phyloP scores from a whole-genome alignment of 1,140 invertebrate species.

The Theocolax elegans region DNA sequence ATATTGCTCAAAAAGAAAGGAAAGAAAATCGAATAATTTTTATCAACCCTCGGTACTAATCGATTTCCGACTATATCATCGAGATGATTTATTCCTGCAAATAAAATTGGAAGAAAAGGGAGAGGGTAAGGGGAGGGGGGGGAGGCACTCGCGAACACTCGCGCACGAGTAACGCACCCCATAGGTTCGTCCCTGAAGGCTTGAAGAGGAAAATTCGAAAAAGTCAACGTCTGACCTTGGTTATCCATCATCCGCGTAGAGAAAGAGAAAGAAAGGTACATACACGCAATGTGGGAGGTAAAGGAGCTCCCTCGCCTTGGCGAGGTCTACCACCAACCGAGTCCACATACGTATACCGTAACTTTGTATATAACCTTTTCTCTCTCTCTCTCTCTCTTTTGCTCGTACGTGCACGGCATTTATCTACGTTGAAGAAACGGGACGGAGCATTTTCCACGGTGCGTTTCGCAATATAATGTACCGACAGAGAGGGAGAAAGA shows the following conservation, averaged over 20 bases:
- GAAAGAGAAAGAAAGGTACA: neutral
- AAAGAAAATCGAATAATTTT: too few relatives aligned
- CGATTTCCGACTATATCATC: too few relatives aligned
- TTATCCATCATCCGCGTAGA: constrained; percentile 49
- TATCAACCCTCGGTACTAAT: too few relatives aligned
- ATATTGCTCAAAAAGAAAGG: too few relatives aligned
- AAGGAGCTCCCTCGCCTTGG: constrained; percentile 24
- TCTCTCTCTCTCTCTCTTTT: neutral
- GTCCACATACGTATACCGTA: neutral
- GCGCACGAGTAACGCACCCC: too few relatives aligned
- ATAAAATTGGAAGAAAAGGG: too few relatives aligned
- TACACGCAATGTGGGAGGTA: constrained; percentile 45
- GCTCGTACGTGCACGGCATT: constrained; percentile 9
- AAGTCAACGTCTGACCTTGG: constrained; percentile 44
- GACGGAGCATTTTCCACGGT: constrained; percentile 6
- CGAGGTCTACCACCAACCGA: constrained; percentile 35
- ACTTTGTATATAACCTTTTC: neutral
- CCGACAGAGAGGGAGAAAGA: neutral
- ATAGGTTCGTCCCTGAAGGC: neutral
- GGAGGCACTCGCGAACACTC: too few relatives aligned
- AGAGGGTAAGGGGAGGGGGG: too few relatives aligned
- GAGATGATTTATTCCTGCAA: too few relatives aligned
- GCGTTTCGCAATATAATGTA: constrained; percentile 18
- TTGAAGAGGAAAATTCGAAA: constrained; percentile 37
- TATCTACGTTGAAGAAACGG: constrained; percentile 7